Conservation (phyloP, 2,888 invertebrate genomes). For the Pterostichus niger region DNA sequence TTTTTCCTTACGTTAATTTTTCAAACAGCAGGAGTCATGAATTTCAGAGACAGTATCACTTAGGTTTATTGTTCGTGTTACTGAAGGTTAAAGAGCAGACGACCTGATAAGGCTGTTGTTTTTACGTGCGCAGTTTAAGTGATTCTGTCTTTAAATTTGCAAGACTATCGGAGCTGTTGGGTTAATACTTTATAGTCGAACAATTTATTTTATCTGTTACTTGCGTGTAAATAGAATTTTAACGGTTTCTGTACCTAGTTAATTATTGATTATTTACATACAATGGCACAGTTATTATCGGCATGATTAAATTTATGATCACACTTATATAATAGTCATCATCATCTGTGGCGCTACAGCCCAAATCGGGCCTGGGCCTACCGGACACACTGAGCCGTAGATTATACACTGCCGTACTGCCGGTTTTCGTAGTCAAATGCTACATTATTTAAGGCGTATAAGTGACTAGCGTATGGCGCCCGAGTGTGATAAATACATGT, state of each 20-base stretch:
- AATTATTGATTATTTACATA: conserved; percentile 44
- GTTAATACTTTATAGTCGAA: not conserved
- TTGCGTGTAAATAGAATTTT: conserved; percentile 12
- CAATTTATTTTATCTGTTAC: conserved; percentile 35
- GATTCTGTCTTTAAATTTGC: conserved; percentile 1
- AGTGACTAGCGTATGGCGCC: too few species aligned
- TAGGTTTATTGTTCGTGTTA: not conserved
- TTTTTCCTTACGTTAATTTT: conserved; percentile 11
- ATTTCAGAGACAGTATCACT: conserved; percentile 14
- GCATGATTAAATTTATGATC: conserved; percentile 17
- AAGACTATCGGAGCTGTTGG: not conserved
- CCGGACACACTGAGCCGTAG: too few species aligned
- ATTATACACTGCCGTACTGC: too few species aligned
- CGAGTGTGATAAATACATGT: too few species aligned
- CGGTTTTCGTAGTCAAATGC: too few species aligned
- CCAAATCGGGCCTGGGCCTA: too few species aligned
- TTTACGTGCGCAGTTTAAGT: not conserved
- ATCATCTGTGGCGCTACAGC: too few species aligned
- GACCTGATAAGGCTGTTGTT: not conserved
- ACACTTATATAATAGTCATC: not conserved
- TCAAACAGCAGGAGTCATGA: conserved; percentile 3
- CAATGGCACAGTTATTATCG: conserved; percentile 40
- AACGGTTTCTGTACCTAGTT: not conserved
- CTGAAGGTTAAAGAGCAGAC: conserved; percentile 9
- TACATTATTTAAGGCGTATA: too few species aligned